Conservation (phyloP, 2,888 invertebrate genomes). For the Drosophila suboccidentalis region DNA sequence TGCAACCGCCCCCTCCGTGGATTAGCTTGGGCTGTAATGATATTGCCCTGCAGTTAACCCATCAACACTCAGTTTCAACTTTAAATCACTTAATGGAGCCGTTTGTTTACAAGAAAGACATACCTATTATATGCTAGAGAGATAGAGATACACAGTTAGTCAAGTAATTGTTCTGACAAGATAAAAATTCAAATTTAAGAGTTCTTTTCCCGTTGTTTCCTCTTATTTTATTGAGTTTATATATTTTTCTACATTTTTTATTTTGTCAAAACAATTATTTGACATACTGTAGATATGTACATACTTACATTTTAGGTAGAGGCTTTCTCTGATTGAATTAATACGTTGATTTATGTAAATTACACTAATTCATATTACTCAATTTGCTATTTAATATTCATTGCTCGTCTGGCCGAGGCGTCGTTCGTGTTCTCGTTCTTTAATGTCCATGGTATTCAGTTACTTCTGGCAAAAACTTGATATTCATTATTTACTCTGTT, state of each 20-base stretch:
- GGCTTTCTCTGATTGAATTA: constrained; percentile 76
- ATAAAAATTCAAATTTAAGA: background rate
- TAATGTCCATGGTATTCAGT: constrained; percentile 31
- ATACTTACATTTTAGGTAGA: constrained; percentile 45
- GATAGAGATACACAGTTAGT: background rate
- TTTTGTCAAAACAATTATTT: background rate
- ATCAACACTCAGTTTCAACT: constrained; percentile 67
- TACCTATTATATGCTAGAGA: background rate
- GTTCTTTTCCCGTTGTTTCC: background rate
- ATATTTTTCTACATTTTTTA: too few species aligned
- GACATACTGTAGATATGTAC: background rate
- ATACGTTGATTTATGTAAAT: constrained; percentile 80
- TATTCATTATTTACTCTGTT: constrained; percentile 21
- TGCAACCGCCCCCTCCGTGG: background rate
- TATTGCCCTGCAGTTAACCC: constrained; percentile 50
- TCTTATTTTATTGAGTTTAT: too few species aligned
- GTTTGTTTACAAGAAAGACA: constrained; percentile 60
- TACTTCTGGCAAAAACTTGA: constrained; percentile 42
- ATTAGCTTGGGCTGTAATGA: constrained; percentile 52
- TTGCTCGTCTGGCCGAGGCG: constrained; percentile 41
- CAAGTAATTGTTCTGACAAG: background rate
- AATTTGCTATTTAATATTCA: constrained; percentile 80
- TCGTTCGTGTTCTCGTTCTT: constrained; percentile 42
- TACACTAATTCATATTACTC: constrained; percentile 81
- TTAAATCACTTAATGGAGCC: constrained; percentile 78